These are phyloP conservation scores for Drosophila virilis DNA, from an alignment of 1,140 invertebrate genomes.

Conservation along the genomic window DNA sequence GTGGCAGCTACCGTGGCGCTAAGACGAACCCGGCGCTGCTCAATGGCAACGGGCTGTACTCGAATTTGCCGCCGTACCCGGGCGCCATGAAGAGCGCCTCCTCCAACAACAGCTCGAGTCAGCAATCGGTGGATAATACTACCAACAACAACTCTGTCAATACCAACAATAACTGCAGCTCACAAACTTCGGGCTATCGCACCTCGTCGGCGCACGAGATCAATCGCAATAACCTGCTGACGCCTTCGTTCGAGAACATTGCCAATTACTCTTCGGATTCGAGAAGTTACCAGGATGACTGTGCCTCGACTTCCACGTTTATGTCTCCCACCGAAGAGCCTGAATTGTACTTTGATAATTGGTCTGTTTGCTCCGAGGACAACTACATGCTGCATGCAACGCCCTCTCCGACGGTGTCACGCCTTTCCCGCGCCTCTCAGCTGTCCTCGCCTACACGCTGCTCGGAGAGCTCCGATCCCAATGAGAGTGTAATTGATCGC, in stretches of 20 bases:
- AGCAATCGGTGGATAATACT: slow-evolving; percentile 68
- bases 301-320: slow-evolving; percentile 83
- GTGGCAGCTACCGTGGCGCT: slow-evolving; percentile 53
- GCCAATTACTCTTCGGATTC: slow-evolving; percentile 84
- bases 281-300: slow-evolving; percentile 80
- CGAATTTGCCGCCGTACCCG: slow-evolving; percentile 76
- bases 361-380: slow-evolving; percentile 88
- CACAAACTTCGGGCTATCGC: slow-evolving; percentile 76
- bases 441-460: slow-evolving; percentile 75
- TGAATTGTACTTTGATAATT: slow-evolving; percentile 87
- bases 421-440: slow-evolving; percentile 85
- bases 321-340: slow-evolving; percentile 87
- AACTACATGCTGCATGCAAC: slow-evolving; percentile 78
- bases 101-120: slow-evolving; percentile 73
- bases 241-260: slow-evolving; percentile 81
- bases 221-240: slow-evolving; percentile 81
- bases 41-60: slow-evolving; percentile 76
- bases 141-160: slow-evolving; percentile 74
- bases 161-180: slow-evolving; percentile 74
- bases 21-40: slow-evolving; percentile 57
- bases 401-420: slow-evolving; percentile 84
- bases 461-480: slow-evolving; percentile 83
- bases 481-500: slow-evolving; percentile 92
- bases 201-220: slow-evolving; percentile 85
- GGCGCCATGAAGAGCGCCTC: slow-evolving; percentile 69